Evolutionary conservation across 2,113 vertebrate genomes (phyloP).

Genomic region (Scolopax mira): DNA sequence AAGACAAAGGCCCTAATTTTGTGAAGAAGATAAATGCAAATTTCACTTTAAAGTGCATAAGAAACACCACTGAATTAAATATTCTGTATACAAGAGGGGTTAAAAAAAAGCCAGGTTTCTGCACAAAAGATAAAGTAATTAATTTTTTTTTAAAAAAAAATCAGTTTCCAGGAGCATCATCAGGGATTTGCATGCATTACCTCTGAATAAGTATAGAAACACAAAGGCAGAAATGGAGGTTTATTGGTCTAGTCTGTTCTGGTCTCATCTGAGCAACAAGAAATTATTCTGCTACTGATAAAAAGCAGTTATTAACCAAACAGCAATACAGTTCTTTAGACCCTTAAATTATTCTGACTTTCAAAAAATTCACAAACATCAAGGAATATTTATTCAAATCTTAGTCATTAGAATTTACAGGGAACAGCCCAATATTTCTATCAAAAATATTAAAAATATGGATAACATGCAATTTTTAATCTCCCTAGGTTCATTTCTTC

Average conservation of each 20-base stretch:
- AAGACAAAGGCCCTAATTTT: not conserved
- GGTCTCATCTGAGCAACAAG: not conserved
- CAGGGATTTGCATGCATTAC: constrained; percentile 8
- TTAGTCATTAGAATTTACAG: not conserved
- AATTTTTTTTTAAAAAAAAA: not conserved
- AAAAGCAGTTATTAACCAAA: not conserved
- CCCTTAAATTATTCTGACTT: not conserved
- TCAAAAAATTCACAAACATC: not conserved
- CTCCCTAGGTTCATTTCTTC: not conserved
- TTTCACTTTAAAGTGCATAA: not conserved
- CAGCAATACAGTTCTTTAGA: not conserved
- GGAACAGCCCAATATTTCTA: not conserved
- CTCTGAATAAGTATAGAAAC: not conserved
- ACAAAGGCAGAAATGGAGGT: not conserved
- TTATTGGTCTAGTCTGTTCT: not conserved
- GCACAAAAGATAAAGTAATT: not conserved
- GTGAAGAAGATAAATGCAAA: not conserved
- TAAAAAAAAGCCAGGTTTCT: accelerated
- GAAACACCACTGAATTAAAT: not conserved
- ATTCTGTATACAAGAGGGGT: not conserved
- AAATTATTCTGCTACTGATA: not conserved
- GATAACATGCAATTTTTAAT: not conserved
- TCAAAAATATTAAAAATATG: not conserved
- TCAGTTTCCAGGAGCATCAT: not conserved
- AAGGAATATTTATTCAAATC: not conserved